A percentile compares a stretch with the other conserved stretches of the same genome.
Evolutionary conservation across 2,113 vertebrate genomes (phyloP).

Genomic region (Myanophis thanlyinensis): DNA sequence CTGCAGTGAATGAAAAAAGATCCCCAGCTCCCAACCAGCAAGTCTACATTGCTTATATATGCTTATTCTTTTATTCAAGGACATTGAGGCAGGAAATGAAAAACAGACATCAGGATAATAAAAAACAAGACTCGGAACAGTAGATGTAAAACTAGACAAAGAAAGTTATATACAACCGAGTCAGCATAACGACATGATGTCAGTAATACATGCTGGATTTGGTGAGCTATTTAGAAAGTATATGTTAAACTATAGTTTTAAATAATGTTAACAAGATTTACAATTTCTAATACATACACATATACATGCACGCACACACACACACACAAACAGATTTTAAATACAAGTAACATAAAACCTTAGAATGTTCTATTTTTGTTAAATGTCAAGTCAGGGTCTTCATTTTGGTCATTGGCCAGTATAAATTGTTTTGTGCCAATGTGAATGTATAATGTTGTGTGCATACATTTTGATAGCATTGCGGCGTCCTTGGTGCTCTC

Average conservation of each 20-base stretch:
- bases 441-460: not conserved
- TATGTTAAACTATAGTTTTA: not conserved
- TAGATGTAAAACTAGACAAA: slow-evolving; percentile 68
- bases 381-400: not conserved
- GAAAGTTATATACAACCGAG: slow-evolving; percentile 64
- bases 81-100: slow-evolving; percentile 70
- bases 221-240: slow-evolving; percentile 3
- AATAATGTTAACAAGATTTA: not conserved
- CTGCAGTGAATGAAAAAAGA: slow-evolving; percentile 63
- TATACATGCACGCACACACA: not conserved
- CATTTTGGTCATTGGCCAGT: not conserved
- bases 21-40: slow-evolving; percentile 66
- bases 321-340: not conserved
- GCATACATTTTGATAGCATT: not conserved
- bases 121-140: slow-evolving; percentile 69
- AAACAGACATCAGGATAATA: slow-evolving; percentile 63
- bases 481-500: not conserved
- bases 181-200: slow-evolving; percentile 58
- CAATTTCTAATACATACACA: not conserved
- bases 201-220: slow-evolving; percentile 54
- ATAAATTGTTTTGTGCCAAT: not conserved
- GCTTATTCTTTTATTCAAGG: slow-evolving; percentile 68
- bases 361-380: not conserved
- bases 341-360: not conserved
- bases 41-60: slow-evolving; percentile 60